Evolutionary conservation across 2,888 invertebrate genomes (phyloP).

Genomic region (Leptothorax acervorum): DNA sequence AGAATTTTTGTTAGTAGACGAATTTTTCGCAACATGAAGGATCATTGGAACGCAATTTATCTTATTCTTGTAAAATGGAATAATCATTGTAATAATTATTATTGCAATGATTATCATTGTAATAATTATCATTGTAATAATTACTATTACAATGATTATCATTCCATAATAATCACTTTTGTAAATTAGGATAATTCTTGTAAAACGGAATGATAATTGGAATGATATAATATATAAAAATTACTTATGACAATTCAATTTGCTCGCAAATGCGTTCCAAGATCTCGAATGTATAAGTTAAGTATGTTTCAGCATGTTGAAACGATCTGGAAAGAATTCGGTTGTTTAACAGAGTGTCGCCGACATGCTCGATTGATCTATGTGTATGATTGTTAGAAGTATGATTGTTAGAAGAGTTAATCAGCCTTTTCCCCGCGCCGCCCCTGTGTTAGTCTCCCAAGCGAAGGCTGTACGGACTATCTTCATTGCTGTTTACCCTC

Average conservation of each 20-base stretch:
- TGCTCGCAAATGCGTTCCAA: background rate
- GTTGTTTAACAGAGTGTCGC: background rate
- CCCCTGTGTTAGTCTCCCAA: slow-evolving; percentile 6
- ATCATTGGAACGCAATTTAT: slow-evolving; percentile 6
- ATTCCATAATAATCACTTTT: too few species aligned
- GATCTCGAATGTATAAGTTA: background rate
- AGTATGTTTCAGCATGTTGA: background rate
- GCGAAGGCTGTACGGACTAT: background rate
- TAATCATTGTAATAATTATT: too few species aligned
- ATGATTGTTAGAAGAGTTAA: slow-evolving; percentile 4
- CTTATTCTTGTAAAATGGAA: background rate
- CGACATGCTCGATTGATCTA: background rate
- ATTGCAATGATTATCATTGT: too few species aligned
- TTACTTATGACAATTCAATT: background rate
- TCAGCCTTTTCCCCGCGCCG: background rate
- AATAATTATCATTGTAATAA: too few species aligned
- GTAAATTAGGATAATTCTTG: too few species aligned
- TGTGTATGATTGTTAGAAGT: background rate
- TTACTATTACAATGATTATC: too few species aligned
- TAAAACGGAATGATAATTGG: too few species aligned
- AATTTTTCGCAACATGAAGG: background rate
- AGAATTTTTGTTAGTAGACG: background rate
- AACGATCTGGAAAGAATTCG: slow-evolving; percentile 3
- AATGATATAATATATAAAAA: background rate
- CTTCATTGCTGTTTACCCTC: slow-evolving; percentile 89